Evolutionary conservation across 2,888 invertebrate genomes (phyloP).

Genomic region (Leptopilina myrica): DNA sequence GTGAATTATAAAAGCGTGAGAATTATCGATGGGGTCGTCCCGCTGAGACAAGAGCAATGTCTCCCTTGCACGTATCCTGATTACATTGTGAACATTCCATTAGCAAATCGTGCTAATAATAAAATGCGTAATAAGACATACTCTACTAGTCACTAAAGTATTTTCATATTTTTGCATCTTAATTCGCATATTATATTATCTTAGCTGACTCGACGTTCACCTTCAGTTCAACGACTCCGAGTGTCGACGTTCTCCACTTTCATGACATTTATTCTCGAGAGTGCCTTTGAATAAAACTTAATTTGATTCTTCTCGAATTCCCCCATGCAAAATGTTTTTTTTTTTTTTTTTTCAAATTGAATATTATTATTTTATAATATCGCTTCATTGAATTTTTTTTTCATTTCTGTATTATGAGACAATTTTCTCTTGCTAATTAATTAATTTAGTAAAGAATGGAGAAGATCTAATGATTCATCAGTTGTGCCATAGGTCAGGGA

Average conservation of each 20-base stretch:
- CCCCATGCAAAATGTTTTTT: neutral
- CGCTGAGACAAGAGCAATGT: neutral
- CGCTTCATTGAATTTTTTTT: too few relatives aligned
- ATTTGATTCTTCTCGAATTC: conserved; percentile 4
- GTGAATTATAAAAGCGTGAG: conserved; percentile 23
- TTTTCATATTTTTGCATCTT: conserved; percentile 33
- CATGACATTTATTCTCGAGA: conserved; percentile 19
- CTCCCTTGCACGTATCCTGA: neutral
- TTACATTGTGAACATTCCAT: conserved; percentile 23
- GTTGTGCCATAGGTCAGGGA: too few relatives aligned
- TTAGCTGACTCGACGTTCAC: conserved; percentile 24
- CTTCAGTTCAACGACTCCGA: conserved; percentile 30
- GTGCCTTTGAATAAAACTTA: conserved; percentile 10
- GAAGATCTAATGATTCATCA: neutral
- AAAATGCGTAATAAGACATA: conserved; percentile 18
- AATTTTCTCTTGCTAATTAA: neutral
- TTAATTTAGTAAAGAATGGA: neutral
- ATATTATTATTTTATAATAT: too few relatives aligned
- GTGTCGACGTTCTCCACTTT: conserved; percentile 25
- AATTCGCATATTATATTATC: conserved; percentile 19
- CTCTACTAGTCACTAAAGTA: conserved; percentile 21
- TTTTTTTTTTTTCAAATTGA: neutral
- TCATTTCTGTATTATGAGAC: too few relatives aligned
- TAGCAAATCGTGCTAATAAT: conserved; percentile 25
- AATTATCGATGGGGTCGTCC: conserved; percentile 13